Percentiles rank a stretch among this genome's conserved stretches.
phyloP scores from a whole-genome alignment of 2,888 invertebrate genomes.

The Lycia hirtaria region DNA sequence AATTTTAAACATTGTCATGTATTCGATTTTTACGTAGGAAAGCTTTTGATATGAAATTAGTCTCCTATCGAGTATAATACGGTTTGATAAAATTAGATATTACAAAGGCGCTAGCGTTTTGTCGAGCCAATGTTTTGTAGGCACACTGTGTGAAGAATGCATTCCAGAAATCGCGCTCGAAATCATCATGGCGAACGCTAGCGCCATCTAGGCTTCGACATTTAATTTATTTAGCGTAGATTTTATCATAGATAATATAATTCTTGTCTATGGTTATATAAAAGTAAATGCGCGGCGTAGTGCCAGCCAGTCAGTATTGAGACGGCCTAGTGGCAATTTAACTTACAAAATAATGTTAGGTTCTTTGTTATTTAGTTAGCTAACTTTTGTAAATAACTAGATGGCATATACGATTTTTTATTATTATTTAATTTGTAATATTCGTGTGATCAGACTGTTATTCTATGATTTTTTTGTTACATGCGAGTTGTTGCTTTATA shows the following conservation, averaged over 20 bases:
- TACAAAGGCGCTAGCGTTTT: conserved; percentile 50
- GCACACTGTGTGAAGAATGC: conserved; percentile 61
- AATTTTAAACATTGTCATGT: conserved; percentile 44
- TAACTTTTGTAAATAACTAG: conserved; percentile 85
- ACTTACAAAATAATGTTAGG: conserved; percentile 78
- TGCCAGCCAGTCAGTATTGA: conserved; percentile 79
- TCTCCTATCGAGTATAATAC: conserved; percentile 26
- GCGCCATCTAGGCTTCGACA: conserved; percentile 51
- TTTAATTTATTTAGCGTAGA: conserved; percentile 69
- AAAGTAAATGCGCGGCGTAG: conserved; percentile 56
- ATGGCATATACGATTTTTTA: conserved; percentile 71
- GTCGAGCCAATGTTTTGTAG: conserved; percentile 43
- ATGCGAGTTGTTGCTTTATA: conserved; percentile 81
- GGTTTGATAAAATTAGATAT: conserved; percentile 36
- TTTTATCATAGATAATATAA: conserved; percentile 50
- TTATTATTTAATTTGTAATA: conserved; percentile 84
- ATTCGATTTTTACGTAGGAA: conserved; percentile 45
- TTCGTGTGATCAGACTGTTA: conserved; percentile 85
- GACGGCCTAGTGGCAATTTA: conserved; percentile 64
- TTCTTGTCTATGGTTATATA: conserved; percentile 44
- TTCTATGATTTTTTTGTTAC: conserved; percentile 83
- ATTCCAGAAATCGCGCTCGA: conserved; percentile 61
- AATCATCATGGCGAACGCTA: conserved; percentile 34
- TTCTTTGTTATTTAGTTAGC: conserved; percentile 85
- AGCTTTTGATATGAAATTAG: conserved; percentile 54